Base-by-base conservation (phyloP, 2,113 vertebrate species). In the Rhinopomastus cyanomelas region DNA sequence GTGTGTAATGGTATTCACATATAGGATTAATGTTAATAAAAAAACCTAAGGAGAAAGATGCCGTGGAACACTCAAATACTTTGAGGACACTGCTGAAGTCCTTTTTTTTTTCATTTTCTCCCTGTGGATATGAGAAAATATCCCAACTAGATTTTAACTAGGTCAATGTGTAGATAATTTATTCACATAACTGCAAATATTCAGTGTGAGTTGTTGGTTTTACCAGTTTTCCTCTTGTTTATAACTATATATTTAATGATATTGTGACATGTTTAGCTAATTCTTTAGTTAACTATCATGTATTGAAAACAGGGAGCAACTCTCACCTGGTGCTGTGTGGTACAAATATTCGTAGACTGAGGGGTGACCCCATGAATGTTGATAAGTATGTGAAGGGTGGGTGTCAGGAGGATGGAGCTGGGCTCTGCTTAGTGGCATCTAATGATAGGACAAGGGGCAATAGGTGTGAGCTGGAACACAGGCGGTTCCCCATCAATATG, bases 131-230 rank as follows among this genome's bases (percentile, higher is more conserved):
- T 29, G 32, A 69, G 8, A 75, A 67, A 89, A 83, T 93, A 77
- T 93, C 34, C 27, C 5, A 6, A 77, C 48, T 49, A 77, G 30
- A 72, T n/a, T 78, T 30, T 67, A 92, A 89, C 29, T 95, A 85
- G 87, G 85, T 91, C 72, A 89, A 21, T 67, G 52, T 83, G 16
- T 34, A 85, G 67, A 67, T 74, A 82, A 90, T 79, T 82, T 85
- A 88, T 90, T 88, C 62, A 51, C 39, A 68, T 53, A 36, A 46
- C 9, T n/a, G 7, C 12, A 48, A 87, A 5, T 57, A 46, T 49
- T 88, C 34, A 46, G 60, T 82, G 42, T 16, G 36, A 89, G 17
- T 34, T 56, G n/a, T 52, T 81, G 11, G 9, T 77, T 81, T 80
- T 19, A 48, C 36, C 60, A 4, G 12, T 81, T 92, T 90, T 83